These are phyloP conservation scores for Lophochroa leadbeateri DNA, from an alignment of 2,113 vertebrate species.

Conservation along the genomic window DNA sequence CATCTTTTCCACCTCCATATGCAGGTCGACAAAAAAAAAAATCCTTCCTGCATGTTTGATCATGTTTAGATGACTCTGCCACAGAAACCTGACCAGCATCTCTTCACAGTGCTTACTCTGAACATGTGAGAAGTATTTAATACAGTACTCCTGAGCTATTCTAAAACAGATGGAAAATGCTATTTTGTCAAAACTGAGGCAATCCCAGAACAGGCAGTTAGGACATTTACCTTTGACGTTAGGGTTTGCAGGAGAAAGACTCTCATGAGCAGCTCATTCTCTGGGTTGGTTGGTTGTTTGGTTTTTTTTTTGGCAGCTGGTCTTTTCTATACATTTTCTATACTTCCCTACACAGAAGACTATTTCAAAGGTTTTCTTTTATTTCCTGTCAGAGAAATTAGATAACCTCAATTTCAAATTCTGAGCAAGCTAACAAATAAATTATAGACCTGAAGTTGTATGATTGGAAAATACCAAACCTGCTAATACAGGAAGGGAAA, in stretches of 20 bases:
- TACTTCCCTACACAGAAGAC: background rate
- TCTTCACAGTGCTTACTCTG: background rate
- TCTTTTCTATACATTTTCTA: background rate
- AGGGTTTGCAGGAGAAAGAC: background rate
- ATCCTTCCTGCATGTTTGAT: background rate
- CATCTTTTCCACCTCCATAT: background rate
- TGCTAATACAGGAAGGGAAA: background rate
- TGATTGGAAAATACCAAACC: background rate
- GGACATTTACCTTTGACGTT: background rate
- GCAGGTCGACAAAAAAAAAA: background rate
- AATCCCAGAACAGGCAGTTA: background rate
- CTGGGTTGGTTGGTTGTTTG: fast-evolving
- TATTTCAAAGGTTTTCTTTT: background rate
- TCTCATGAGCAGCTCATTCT: background rate
- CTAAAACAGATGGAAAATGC: background rate
- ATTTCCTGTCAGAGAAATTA: background rate
- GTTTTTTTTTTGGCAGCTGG: background rate
- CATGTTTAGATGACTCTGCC: background rate
- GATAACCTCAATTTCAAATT: background rate
- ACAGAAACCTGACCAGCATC: background rate
- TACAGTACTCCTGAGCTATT: background rate
- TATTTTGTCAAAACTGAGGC: background rate
- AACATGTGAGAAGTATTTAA: background rate
- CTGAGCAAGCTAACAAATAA: background rate
- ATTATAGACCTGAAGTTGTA: background rate